A percentile compares a stretch with the other conserved stretches of the same genome.
phyloP scores from a whole-genome alignment of 2,797 vertebrate genomes.

The Alauda arvensis region DNA sequence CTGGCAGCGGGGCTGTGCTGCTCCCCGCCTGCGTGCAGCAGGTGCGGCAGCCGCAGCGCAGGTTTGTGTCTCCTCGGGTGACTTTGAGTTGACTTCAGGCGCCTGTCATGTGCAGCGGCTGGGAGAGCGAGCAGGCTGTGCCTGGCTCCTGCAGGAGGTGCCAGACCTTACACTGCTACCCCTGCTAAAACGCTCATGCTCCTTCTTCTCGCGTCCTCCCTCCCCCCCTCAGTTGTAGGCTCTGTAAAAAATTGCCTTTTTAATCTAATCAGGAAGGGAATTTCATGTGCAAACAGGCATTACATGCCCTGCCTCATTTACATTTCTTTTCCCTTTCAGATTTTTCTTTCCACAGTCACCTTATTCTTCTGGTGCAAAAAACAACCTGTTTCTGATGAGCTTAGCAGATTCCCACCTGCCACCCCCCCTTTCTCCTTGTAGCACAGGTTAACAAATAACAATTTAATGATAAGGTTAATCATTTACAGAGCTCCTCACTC shows the following conservation, averaged over 20 bases:
- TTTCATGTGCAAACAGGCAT: constrained; percentile 44
- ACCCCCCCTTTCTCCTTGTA: background rate
- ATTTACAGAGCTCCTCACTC: constrained; percentile 60
- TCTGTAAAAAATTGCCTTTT: constrained; percentile 43
- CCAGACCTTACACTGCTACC: constrained; percentile 32
- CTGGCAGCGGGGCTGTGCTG: background rate
- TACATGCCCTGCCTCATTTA: constrained; percentile 24
- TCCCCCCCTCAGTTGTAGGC: background rate
- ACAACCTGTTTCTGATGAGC: constrained; percentile 4
- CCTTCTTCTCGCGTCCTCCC: background rate
- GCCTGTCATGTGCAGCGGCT: constrained; percentile 38
- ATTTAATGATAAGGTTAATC: constrained; percentile 69
- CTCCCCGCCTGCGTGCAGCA: constrained; percentile 38
- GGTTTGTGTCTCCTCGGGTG: constrained; percentile 36
- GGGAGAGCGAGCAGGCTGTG: constrained; percentile 38
- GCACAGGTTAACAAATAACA: constrained; percentile 56
- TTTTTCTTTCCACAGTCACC: constrained; percentile 19
- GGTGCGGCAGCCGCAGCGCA: constrained; percentile 43
- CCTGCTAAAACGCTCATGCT: constrained; percentile 13
- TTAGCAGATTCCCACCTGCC: background rate
- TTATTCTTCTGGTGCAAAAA: background rate
- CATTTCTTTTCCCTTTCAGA: constrained; percentile 23
- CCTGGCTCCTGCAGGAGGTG: constrained; percentile 57
- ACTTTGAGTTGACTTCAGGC: constrained; percentile 65
- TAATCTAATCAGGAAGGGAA: constrained; percentile 52